Evolutionary conservation across 2,113 vertebrate species (phyloP), one percentile per base, ranked within the genome.

Genomic region (Psittacula cyanocephala): DNA sequence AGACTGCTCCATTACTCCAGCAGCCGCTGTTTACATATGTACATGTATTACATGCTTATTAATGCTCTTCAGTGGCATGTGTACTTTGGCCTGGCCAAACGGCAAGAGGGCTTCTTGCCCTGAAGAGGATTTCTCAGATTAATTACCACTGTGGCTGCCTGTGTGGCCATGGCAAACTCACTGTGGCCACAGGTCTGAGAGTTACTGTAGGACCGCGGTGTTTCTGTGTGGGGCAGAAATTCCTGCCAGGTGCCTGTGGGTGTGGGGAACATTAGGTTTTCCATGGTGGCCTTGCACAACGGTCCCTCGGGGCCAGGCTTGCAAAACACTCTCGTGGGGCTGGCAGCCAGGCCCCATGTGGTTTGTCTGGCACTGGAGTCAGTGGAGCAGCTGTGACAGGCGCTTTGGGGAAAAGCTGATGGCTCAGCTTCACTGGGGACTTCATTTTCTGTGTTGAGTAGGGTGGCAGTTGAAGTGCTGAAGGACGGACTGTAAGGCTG

Each of bases 131-230:
- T 81, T 29, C 25, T 96, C 31, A 11, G 19, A 18, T 39, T 35
- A 53, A 50, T 57, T 67, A 20, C 31, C 25, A 0, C 69, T 27
- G 23, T 59, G 50, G 15, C 62, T 85, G 62, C 75, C 22, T 47
- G 9, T 11, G 43, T 53, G 78, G 39, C 68, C 9, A 1, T 52
- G 44, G 35, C 43, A 67, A 74, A 52, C 7, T 17, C 22, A 15
- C 3, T 0, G 2, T 83, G 39, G 33, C 76, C 7, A 0, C 52
- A 72, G 33, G 57, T 72, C 59, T 70, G 33, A 62, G 63, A 46
- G n/a, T 78, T 80, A 11, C 27, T 55, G 0, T 10, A 44, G 31
- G 49, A 62, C 12, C 2, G 1, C 0, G 0, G 7, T 57, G 24
- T 37, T 55, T 89, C 20, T 1, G 2, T n/a, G 14, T 18, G 84